phyloP scores from a whole-genome alignment of 2,888 invertebrate genomes.

The Drosophila nigritarsus region DNA sequence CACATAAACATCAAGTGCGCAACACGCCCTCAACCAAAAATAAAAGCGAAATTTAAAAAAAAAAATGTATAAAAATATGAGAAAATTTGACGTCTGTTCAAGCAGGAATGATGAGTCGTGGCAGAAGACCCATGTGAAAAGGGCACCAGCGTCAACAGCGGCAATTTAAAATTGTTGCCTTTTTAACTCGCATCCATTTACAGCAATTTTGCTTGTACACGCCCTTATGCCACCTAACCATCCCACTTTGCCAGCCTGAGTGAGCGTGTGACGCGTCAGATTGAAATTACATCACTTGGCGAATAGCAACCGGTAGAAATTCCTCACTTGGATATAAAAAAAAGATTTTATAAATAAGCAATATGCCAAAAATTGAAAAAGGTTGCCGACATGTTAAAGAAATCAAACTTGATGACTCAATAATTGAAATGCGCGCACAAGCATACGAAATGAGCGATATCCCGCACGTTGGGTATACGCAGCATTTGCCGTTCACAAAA shows the following conservation, averaged over 20 bases:
- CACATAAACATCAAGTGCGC: slow-evolving; percentile 78
- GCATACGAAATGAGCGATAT: slow-evolving; percentile 52
- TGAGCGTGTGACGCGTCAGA: slow-evolving; percentile 65
- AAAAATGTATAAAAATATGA: slow-evolving; percentile 9
- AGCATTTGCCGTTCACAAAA: slow-evolving; percentile 15
- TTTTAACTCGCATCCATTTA: slow-evolving; percentile 81
- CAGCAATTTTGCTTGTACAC: slow-evolving; percentile 71
- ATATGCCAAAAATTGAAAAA: slow-evolving; percentile 57
- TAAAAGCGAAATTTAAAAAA: slow-evolving; percentile 13
- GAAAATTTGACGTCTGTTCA: slow-evolving; percentile 26
- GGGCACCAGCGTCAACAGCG: slow-evolving; percentile 58
- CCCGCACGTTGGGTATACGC: slow-evolving; percentile 51
- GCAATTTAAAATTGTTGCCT: slow-evolving; percentile 80
- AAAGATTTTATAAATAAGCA: slow-evolving; percentile 60
- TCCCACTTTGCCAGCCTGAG: background rate
- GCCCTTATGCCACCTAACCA: slow-evolving; percentile 12
- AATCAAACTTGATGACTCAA: slow-evolving; percentile 78
- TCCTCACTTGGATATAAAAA: slow-evolving; percentile 52
- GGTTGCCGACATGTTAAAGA: slow-evolving; percentile 54
- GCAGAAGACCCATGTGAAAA: slow-evolving; percentile 24
- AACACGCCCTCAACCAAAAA: slow-evolving; percentile 39
- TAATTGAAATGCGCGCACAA: slow-evolving; percentile 71
- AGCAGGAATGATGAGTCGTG: slow-evolving; percentile 13
- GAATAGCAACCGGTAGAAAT: slow-evolving; percentile 44
- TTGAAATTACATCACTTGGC: slow-evolving; percentile 77